Conservation (phyloP, 2,113 vertebrate genomes). For the Lampris megalopsis region DNA sequence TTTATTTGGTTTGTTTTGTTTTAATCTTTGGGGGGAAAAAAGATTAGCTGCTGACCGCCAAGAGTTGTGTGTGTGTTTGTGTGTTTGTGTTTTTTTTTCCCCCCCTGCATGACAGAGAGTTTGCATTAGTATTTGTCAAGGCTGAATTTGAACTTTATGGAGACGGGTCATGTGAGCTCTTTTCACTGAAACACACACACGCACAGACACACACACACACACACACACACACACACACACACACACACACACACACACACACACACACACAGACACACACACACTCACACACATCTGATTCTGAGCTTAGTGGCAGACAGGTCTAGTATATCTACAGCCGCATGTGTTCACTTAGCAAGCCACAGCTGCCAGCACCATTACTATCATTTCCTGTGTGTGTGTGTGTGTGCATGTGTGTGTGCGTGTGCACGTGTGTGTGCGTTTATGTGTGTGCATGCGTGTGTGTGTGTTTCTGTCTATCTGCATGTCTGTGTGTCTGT, state of each 20-base stretch:
- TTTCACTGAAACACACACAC: not conserved
- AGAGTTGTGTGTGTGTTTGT: constrained; percentile 7
- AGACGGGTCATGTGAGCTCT: constrained; percentile 7
- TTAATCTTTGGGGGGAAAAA: no score
- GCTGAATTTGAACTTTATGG: constrained; percentile 53
- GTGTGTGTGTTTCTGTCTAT: not conserved
- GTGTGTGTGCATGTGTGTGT: constrained; percentile 16
- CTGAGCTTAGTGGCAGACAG: constrained; percentile 65
- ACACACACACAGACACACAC: constrained; percentile 28
- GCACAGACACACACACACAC: no score
- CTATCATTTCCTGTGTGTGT: constrained; percentile 72
- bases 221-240: not conserved
- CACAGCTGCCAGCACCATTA: constrained; percentile 82
- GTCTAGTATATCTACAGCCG: constrained; percentile 69
- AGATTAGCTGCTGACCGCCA: constrained; percentile 13
- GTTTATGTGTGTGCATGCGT: constrained; percentile 62
- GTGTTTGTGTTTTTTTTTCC: not conserved
- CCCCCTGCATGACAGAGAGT: not conserved
- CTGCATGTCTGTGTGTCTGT: constrained; percentile 27
- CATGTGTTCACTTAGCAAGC: constrained; percentile 80
- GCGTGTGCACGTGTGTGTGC: constrained; percentile 8
- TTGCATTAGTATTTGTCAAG: constrained; percentile 27
- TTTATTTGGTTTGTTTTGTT: no score
- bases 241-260: constrained; percentile 7
- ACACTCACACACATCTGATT: constrained; percentile 59